Percentiles rank a stretch among this genome's conserved stretches.
These are phyloP conservation scores for Haemorhous mexicanus DNA, from an alignment of 2,113 vertebrate genomes.

Conservation along the genomic window DNA sequence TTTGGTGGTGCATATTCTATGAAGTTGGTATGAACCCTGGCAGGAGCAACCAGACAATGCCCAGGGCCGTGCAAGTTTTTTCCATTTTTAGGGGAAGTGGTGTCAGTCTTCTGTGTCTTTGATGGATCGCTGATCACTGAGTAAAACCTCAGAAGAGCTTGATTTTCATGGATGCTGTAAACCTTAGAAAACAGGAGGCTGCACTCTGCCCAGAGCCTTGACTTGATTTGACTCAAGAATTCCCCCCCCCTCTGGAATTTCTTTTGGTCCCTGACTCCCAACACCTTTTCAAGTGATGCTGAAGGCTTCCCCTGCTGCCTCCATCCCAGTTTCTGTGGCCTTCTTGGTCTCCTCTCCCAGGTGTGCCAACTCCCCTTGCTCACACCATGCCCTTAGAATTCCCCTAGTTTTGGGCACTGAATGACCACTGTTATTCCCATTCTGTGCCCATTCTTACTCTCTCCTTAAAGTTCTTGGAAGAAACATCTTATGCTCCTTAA, in stretches of 20 bases:
- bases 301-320: neutral
- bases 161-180: neutral
- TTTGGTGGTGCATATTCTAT: neutral
- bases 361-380: neutral
- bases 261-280: neutral
- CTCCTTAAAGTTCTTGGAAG: neutral
- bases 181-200: neutral
- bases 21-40: neutral
- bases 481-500: neutral
- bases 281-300: neutral
- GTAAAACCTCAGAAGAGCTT: neutral
- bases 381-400: neutral
- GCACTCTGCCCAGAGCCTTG: neutral
- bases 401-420: neutral
- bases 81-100: neutral
- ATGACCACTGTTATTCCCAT: neutral
- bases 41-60: neutral
- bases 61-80: neutral
- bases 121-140: neutral
- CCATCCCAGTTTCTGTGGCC: accelerated
- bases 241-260: neutral
- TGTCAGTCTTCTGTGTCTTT: neutral
- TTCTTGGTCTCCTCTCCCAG: neutral
- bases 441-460: neutral
- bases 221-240: neutral